Evolutionary conservation across 2,113 vertebrate genomes (phyloP), one percentile per base, ranked within the genome.

Genomic region (Pampusana beccarii): DNA sequence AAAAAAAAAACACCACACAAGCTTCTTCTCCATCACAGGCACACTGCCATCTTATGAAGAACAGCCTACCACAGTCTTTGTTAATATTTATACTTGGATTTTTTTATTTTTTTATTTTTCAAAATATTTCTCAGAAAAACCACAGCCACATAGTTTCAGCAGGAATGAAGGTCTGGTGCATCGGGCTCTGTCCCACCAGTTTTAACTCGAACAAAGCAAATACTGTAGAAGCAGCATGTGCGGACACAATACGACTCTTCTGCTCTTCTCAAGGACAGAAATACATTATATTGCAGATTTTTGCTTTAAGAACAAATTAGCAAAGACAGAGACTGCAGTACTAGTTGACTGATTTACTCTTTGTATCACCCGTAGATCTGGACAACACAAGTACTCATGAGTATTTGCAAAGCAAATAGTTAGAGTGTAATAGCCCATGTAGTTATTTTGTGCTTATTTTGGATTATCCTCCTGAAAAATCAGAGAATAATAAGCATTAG

Each of bases 61-160:
- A 57, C 34, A 78, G 60, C 19, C 19, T 60, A 92, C 80, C 74
- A 62, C 56, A 86, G 18, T 42, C 29, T 80, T 86, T 90, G 38
- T 88, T 93, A 83, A 81, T 86, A 88, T 90, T 88, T 92, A 77
- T 84, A 93, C 19, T 73, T 38, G 13, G 82, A 80, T 72, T 25
- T 73, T 78, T 64, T 40, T 72, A 23, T 73, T 78, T 64, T 40
- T 80, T 87, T 38, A 9, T 38, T 38, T 25, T 61, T 40, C 13
- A 15, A 77, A 92, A 23, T 58, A 53, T 42, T 95, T 96, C 75
- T 84, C 58, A 88, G 53, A 83, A 83, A 88, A 96, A 87, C 57
- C 91, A 81, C 69, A 96, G 57, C 10, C 53, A 74, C 25, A 16
- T 23, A 70, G 64, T 51, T 83, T 70, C 40, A 56, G 65, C 3